Evolutionary conservation across 2,797 vertebrate genomes (phyloP), one percentile per base, ranked within the genome.

Genomic region (Gymnothorax javanicus): DNA sequence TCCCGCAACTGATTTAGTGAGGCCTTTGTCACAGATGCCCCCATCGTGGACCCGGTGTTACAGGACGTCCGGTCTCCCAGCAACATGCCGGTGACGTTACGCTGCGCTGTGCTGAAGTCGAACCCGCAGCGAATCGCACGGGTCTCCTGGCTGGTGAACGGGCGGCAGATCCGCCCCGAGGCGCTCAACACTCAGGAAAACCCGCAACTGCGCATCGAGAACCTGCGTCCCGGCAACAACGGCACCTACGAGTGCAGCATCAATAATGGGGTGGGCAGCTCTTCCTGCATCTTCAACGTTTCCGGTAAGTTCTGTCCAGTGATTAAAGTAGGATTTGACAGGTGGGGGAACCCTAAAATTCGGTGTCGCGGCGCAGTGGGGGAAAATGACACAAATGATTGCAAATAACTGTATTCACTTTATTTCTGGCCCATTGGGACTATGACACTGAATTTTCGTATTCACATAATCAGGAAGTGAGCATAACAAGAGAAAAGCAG

Each of bases 211-310:
- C 97, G 95, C 91, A 97, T 99, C 88, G 97, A 97, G 84, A 93
- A 92, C 0, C 93, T 99, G 87, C 97, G 96, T 43, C 94, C 94
- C 6, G 95, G 93, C 88, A 98, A 94, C 91, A 98, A 97, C 0
- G 98, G 98, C 79, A 95, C 91, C 50, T 99, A 99, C 0, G 97
- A 97, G 90, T 99, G 98, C 91, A 94, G 95, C 93, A 94, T 99
- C 92, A 98, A 95, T 94, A 99, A 98, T 0, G 97, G 94, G 0
- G 97, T 97, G 20, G 98, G 98, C 3, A 96, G 95, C 0, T 97
- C 97, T 0, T 58, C 92, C 54, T 99, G 98, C 93, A 94, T 95
- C 86, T 99, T 99, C 91, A 96, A 97, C 86, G 97, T 99, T 84
- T 97, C 98, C 20, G 97, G 98, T 99, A 91, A 97, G 96, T 89